Evolutionary conservation across 2,797 vertebrate genomes (phyloP), one percentile per base, ranked within the genome.

Genomic region (Halcyon smyrnensis): DNA sequence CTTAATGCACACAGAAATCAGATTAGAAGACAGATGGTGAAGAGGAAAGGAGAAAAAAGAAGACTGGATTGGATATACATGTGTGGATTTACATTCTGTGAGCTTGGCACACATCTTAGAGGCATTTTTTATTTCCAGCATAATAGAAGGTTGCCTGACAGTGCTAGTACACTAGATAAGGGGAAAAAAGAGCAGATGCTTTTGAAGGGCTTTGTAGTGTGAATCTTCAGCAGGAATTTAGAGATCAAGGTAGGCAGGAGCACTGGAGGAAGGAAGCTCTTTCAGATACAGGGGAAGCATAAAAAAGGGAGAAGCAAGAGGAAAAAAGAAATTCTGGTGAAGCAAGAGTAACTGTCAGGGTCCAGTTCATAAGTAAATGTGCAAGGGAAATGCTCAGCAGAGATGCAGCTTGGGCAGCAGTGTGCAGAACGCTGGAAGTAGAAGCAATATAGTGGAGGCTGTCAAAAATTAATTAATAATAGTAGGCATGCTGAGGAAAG

Each of bases 21-120:
- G 92, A 97, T 90, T 92, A 97, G 59, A 91, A 94, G 84, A 93
- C 96, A 96, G 88, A 96, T 96, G 95, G 94, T 75, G 62, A 87
- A 83, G 87, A 94, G 76, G 69, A 81, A 92, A 91, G 63, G 70
- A 91, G 82, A 74, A 95, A 62, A 95, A 94, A 93, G 88, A 71
- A 92, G 91, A 85, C 64, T 93, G 71, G 53, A 83, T 90, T 90
- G 88, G 88, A 83, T 91, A 90, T 88, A 93, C 94, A 88, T 94
- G 73, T 89, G 68, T 95, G 93, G 88, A 97, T 95, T 96, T 96
- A 93, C 96, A 95, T 93, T 95, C 93, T 94, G 95, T 71, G 73
- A 89, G 86, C 84, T 92, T 97, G 93, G 96, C 93, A 96, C 84
- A 87, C 36, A 34, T 91, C 84, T 95, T 76, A 51, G 69, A 95